Evolutionary conservation across 2,113 vertebrate genomes (phyloP).

Genomic region (Eurystomus gularis): DNA sequence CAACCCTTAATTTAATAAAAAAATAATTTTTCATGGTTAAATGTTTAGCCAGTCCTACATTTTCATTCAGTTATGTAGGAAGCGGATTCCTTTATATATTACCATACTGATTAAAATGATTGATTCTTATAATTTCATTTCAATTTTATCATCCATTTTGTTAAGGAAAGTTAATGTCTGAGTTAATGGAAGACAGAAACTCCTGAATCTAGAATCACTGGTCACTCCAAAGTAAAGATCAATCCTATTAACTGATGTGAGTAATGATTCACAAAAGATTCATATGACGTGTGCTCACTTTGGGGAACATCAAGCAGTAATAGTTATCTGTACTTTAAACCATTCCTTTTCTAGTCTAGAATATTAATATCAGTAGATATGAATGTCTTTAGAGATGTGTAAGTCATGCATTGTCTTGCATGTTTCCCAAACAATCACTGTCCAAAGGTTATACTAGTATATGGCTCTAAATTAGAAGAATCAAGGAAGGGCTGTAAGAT

Average conservation of each 20-base stretch:
- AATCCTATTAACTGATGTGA: not conserved
- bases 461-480: not conserved
- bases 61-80: not conserved
- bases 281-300: not conserved
- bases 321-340: not conserved
- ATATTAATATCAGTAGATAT: not conserved
- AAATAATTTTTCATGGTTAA: not conserved
- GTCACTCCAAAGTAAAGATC: slow-evolving; percentile 18
- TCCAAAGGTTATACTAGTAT: not conserved
- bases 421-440: not conserved
- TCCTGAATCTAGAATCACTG: not conserved
- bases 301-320: not conserved
- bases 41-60: not conserved
- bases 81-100: not conserved
- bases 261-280: not conserved
- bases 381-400: not conserved
- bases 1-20: not conserved
- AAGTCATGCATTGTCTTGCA: not conserved
- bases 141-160: not conserved
- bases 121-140: not conserved
- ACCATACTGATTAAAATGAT: slow-evolving; percentile 1
- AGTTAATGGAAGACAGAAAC: slow-evolving; percentile 3
- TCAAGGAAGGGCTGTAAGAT: not conserved
- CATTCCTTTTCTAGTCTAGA: not conserved
- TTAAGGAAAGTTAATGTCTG: slow-evolving; percentile 5